A percentile compares a stretch with the other conserved stretches of the same genome.
Conservation (phyloP, 2,888 invertebrate genomes). For the Drosophila dives region DNA sequence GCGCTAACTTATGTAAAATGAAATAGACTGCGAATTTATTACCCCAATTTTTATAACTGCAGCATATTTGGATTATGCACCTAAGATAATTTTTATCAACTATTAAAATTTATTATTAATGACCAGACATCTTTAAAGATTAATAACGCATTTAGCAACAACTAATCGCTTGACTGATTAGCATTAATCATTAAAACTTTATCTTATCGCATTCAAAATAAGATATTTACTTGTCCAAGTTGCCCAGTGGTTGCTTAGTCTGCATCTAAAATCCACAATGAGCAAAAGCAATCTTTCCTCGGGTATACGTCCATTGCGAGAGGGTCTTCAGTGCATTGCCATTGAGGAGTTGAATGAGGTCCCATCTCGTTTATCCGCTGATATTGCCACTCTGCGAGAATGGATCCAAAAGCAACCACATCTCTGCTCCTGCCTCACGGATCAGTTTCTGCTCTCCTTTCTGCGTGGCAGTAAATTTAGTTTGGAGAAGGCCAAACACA, state of each 20-base stretch:
- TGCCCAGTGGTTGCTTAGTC: slow-evolving; percentile 39
- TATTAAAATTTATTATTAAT: background rate
- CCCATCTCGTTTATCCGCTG: slow-evolving; percentile 78
- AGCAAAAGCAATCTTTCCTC: background rate
- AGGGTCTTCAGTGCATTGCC: slow-evolving; percentile 82
- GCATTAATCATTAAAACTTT: slow-evolving; percentile 11
- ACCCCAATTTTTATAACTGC: background rate
- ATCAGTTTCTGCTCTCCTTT: slow-evolving; percentile 86
- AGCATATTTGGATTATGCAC: background rate
- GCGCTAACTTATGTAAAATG: background rate
- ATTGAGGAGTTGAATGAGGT: slow-evolving; percentile 86
- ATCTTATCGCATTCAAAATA: slow-evolving; percentile 39
- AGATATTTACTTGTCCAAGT: slow-evolving; percentile 14
- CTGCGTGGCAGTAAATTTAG: slow-evolving; percentile 87
- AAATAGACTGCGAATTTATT: background rate
- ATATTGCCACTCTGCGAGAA: slow-evolving; percentile 84
- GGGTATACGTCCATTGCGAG: slow-evolving; percentile 41
- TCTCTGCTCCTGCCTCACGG: slow-evolving; percentile 82
- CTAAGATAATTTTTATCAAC: background rate
- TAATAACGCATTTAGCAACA: background rate
- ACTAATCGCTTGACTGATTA: slow-evolving; percentile 49
- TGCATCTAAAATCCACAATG: slow-evolving; percentile 29
- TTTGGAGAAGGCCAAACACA: slow-evolving; percentile 86
- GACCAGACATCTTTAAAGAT: background rate
- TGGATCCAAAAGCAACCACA: slow-evolving; percentile 86